These are phyloP conservation scores for Halcyon malimbica DNA, from an alignment of 2,113 vertebrate species.

Conservation along the genomic window DNA sequence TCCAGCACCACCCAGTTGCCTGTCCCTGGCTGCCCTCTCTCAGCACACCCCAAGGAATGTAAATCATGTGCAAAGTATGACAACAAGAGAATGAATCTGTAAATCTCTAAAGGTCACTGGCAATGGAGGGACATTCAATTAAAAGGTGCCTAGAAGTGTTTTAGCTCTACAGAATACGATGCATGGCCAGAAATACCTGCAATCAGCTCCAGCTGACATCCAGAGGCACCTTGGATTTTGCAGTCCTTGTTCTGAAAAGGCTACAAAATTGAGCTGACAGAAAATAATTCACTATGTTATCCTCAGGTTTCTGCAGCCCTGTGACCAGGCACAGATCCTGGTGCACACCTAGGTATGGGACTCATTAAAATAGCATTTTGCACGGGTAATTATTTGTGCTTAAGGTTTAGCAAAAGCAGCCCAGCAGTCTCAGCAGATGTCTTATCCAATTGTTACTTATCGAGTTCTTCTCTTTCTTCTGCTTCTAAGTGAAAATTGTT, in stretches of 20 bases:
- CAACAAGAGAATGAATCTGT: not conserved
- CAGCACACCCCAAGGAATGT: not conserved
- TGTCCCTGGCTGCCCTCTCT: not conserved
- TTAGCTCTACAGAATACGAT: not conserved
- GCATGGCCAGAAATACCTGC: not conserved
- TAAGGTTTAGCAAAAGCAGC: not conserved
- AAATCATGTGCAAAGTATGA: not conserved
- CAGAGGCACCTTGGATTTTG: not conserved
- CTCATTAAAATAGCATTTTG: not conserved
- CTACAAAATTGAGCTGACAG: not conserved
- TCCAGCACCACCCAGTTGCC: not conserved
- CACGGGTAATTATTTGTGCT: not conserved
- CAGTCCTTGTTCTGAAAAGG: not conserved
- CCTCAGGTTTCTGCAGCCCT: not conserved
- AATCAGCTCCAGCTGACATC: not conserved
- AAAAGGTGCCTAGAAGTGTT: not conserved
- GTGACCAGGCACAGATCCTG: not conserved
- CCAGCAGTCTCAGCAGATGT: not conserved
- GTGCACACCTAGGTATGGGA: not conserved
- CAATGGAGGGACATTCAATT: accelerated
- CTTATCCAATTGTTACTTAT: not conserved
- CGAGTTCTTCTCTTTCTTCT: slow-evolving; percentile 3
- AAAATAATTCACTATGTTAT: not conserved
- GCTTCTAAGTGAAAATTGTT: slow-evolving; percentile 3
- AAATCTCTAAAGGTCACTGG: not conserved